Conservation (phyloP, 92 coral and sea anemone species). For the Epizoanthus ramosus region DNA sequence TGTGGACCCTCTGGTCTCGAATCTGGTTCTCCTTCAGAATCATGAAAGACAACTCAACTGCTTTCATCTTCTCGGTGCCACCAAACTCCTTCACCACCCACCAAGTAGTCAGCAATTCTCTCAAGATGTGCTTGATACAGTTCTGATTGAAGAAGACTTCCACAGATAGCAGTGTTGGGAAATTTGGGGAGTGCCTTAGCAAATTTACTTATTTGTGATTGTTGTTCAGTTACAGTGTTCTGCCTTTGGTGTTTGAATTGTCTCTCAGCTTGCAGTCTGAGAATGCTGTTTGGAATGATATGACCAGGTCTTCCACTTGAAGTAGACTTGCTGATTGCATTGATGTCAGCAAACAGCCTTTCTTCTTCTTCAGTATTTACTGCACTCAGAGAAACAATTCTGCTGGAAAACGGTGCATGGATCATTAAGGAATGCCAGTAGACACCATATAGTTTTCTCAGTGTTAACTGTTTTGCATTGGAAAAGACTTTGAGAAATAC, state of each 20-base stretch:
- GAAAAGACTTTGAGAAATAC: constrained; percentile 6
- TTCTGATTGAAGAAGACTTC: background rate
- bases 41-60: background rate
- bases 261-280: constrained; percentile 29
- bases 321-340: constrained; percentile 25
- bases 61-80: background rate
- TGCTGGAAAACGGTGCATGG: constrained; percentile 33
- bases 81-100: constrained; percentile 31
- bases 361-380: constrained; percentile 42
- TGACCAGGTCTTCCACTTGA: constrained; percentile 18
- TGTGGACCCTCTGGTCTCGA: background rate
- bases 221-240: background rate
- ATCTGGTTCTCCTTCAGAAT: background rate
- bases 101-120: constrained; percentile 18
- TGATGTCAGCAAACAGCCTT: constrained; percentile 33
- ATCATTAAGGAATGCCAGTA: constrained; percentile 47
- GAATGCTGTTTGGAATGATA: constrained; percentile 27
- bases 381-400: constrained; percentile 22
- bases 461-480: constrained; percentile 29
- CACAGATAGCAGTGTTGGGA: background rate
- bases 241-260: constrained; percentile 2
- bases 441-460: constrained; percentile 55
- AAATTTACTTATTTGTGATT: constrained; percentile 3
- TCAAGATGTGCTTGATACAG: constrained; percentile 28
- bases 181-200: background rate